phyloP scores from a whole-genome alignment of 2,888 invertebrate genomes.

The Margaritifera margaritifera region DNA sequence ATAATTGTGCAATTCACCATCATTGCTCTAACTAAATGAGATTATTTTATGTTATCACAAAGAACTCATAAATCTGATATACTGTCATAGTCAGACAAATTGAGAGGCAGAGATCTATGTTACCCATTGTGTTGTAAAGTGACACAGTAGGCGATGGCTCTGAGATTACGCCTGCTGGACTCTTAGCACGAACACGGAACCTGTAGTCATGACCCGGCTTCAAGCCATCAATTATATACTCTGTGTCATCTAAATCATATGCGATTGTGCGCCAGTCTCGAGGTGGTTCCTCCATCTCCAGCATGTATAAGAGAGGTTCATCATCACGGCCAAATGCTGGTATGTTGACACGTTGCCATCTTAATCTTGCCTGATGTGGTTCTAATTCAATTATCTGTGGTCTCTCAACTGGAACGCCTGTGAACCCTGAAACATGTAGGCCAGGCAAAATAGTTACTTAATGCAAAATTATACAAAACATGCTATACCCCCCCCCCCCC shows the following conservation, averaged over 20 bases:
- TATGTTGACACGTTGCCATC: conserved; percentile 60
- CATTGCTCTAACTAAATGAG: too few relatives aligned
- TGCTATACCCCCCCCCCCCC: too few relatives aligned
- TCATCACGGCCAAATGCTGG: conserved; percentile 54
- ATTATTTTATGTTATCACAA: too few relatives aligned
- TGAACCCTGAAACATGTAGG: conserved; percentile 46
- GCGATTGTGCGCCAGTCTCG: conserved; percentile 54
- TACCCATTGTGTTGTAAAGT: conserved; percentile 63
- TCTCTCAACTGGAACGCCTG: conserved; percentile 60
- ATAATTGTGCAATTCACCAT: too few relatives aligned
- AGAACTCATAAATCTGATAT: too few relatives aligned
- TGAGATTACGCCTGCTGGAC: conserved; percentile 91
- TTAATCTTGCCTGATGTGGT: conserved; percentile 52
- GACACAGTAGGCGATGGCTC: conserved; percentile 93
- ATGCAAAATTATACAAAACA: too few relatives aligned
- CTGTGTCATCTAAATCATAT: conserved; percentile 51
- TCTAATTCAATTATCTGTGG: conserved; percentile 61
- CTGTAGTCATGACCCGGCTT: conserved; percentile 78
- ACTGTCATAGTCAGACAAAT: neutral
- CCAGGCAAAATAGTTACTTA: too few relatives aligned
- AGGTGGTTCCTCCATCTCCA: conserved; percentile 55
- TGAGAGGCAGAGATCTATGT: conserved; percentile 1
- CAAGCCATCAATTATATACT: conserved; percentile 51
- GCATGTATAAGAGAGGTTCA: conserved; percentile 61
- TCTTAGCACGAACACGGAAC: conserved; percentile 95